phyloP scores from a whole-genome alignment of 2,113 vertebrate species.

The Gopherus flavomarginatus region DNA sequence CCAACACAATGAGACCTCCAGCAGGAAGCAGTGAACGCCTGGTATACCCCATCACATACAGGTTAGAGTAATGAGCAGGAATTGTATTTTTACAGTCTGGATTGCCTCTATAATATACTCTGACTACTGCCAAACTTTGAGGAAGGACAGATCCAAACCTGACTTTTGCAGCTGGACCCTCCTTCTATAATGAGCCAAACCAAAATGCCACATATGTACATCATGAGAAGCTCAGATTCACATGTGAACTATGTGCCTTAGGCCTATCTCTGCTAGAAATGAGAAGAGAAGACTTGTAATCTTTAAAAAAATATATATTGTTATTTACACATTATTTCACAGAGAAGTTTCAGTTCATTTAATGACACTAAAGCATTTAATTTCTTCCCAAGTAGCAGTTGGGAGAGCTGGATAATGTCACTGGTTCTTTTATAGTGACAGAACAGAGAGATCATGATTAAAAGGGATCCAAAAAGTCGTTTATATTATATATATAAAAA shows the following conservation, averaged over 20 bases:
- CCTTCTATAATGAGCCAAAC: fast-evolving
- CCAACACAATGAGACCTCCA: background rate
- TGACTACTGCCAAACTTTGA: fast-evolving
- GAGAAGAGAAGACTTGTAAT: background rate
- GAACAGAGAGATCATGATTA: background rate
- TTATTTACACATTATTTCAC: background rate
- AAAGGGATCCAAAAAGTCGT: background rate
- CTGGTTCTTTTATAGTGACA: background rate
- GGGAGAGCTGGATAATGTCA: background rate
- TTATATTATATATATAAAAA: background rate
- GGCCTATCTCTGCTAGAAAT: background rate
- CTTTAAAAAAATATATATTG: background rate
- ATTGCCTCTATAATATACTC: background rate
- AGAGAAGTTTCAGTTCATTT: background rate
- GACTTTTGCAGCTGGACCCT: background rate
- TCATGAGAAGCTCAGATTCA: background rate
- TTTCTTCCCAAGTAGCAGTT: background rate
- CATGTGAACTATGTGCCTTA: background rate
- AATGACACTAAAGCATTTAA: background rate
- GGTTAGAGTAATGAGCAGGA: background rate
- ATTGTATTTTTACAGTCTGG: fast-evolving
- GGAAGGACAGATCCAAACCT: background rate
- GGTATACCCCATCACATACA: background rate
- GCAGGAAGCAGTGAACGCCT: background rate
- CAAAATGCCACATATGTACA: background rate